Evolutionary conservation across 2,797 vertebrate species (phyloP).

Genomic region (Eospalax fontanierii): DNA sequence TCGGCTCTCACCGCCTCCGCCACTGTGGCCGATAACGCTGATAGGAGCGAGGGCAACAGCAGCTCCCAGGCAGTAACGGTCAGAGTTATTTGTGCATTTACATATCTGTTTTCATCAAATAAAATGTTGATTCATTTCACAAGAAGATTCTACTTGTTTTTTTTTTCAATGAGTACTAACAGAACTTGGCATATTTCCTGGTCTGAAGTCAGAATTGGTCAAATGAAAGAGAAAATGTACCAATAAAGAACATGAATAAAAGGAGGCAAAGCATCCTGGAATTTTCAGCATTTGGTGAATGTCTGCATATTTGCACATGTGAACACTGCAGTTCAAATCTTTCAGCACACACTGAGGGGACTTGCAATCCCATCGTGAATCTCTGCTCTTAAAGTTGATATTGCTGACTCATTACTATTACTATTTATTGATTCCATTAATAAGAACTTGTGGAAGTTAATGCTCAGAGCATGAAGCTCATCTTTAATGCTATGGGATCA

Average conservation of each 20-base stretch:
- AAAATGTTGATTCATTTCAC: background rate
- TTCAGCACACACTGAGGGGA: background rate
- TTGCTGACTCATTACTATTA: background rate
- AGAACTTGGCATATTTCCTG: background rate
- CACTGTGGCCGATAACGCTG: background rate
- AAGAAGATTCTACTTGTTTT: background rate
- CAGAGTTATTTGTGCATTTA: background rate
- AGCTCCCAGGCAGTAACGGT: background rate
- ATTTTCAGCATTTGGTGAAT: background rate
- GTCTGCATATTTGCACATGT: background rate
- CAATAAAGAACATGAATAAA: background rate
- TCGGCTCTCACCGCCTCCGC: no score
- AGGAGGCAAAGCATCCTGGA: background rate
- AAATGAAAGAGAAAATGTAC: background rate
- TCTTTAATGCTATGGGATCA: background rate
- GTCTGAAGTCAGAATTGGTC: background rate
- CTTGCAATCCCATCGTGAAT: background rate
- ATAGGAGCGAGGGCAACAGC: background rate
- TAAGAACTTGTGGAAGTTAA: background rate
- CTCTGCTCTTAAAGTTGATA: background rate
- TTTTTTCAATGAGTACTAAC: background rate
- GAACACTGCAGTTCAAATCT: background rate
- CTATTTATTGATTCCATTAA: background rate
- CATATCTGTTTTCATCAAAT: background rate
- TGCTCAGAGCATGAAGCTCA: background rate